phyloP scores from a whole-genome alignment of 2,888 invertebrate genomes.

The Andricus curvator region DNA sequence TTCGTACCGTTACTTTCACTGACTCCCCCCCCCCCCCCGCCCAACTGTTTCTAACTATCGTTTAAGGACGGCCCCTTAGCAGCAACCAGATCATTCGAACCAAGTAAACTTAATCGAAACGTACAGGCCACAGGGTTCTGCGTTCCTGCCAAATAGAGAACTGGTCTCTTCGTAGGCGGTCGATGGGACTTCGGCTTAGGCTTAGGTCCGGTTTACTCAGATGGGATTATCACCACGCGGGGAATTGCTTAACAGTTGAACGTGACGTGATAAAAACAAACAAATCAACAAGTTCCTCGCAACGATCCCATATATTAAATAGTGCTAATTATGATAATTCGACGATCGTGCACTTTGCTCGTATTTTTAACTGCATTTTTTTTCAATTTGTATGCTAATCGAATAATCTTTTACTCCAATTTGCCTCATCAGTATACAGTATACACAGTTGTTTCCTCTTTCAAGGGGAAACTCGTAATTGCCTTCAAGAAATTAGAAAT shows the following conservation, averaged over 20 bases:
- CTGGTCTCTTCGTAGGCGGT: constrained; percentile 73
- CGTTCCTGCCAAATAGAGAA: constrained; percentile 71
- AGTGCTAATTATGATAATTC: constrained; percentile 16
- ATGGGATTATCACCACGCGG: constrained; percentile 52
- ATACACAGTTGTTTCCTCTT: neutral
- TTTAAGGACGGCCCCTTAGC: constrained; percentile 57
- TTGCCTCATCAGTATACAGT: constrained; percentile 4
- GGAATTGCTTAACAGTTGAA: neutral
- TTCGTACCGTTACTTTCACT: too few species aligned
- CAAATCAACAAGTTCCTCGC: neutral
- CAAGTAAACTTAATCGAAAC: constrained; percentile 70
- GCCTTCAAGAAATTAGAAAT: neutral
- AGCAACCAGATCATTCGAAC: constrained; percentile 65
- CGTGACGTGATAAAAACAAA: constrained; percentile 14
- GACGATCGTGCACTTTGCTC: neutral
- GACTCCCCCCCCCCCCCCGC: too few species aligned
- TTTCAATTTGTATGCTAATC: constrained; percentile 26
- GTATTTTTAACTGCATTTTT: neutral
- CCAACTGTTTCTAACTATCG: too few species aligned
- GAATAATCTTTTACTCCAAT: constrained; percentile 5
- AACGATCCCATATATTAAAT: neutral
- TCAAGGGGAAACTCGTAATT: constrained; percentile 2
- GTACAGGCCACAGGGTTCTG: constrained; percentile 59
- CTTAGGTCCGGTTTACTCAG: constrained; percentile 49
- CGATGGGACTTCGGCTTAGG: constrained; percentile 54